Percentiles rank a stretch among this genome's conserved stretches.
Conservation (phyloP, 2,888 invertebrate genomes). For the Emmelina monodactyla region DNA sequence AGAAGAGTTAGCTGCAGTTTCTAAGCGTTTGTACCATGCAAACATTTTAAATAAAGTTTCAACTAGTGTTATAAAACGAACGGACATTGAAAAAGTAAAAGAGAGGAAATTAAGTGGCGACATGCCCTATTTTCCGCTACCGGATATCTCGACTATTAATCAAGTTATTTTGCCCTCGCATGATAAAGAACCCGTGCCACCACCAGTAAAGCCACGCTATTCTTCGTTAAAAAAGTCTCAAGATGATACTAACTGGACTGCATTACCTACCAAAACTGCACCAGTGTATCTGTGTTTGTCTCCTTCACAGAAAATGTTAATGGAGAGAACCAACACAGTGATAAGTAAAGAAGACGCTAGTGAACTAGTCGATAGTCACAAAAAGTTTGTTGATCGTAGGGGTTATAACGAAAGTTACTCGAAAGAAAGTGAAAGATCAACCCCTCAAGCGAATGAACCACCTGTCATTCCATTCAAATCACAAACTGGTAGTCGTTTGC, state of each 20-base stretch:
- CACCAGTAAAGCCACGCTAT: slow-evolving; percentile 48
- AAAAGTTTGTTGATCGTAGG: slow-evolving; percentile 72
- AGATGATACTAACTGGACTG: slow-evolving; percentile 63
- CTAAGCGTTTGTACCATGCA: slow-evolving; percentile 58
- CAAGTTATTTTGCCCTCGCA: slow-evolving; percentile 36
- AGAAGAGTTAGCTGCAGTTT: slow-evolving; percentile 72
- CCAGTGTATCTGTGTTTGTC: slow-evolving; percentile 73
- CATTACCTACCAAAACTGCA: slow-evolving; percentile 67
- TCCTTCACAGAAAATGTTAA: slow-evolving; percentile 72
- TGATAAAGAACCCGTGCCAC: slow-evolving; percentile 29
- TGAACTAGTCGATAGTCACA: slow-evolving; percentile 72
- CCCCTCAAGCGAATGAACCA: slow-evolving; percentile 18
- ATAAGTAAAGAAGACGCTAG: slow-evolving; percentile 62
- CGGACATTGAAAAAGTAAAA: slow-evolving; percentile 2
- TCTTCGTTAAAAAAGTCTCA: slow-evolving; percentile 48
- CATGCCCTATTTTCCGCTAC: slow-evolving; percentile 56
- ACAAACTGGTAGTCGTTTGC: slow-evolving; percentile 65
- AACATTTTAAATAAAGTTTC: slow-evolving; percentile 21
- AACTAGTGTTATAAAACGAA: slow-evolving; percentile 7
- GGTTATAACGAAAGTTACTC: slow-evolving; percentile 56
- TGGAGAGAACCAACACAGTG: slow-evolving; percentile 62
- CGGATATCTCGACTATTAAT: slow-evolving; percentile 50
- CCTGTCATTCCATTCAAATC: slow-evolving; percentile 48
- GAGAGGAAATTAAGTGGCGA: slow-evolving; percentile 9
- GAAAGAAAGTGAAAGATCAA: slow-evolving; percentile 19